These are phyloP conservation scores for Paracyprichromis sp. DNA, from an alignment of 2,113 vertebrate genomes.

Conservation along the genomic window DNA sequence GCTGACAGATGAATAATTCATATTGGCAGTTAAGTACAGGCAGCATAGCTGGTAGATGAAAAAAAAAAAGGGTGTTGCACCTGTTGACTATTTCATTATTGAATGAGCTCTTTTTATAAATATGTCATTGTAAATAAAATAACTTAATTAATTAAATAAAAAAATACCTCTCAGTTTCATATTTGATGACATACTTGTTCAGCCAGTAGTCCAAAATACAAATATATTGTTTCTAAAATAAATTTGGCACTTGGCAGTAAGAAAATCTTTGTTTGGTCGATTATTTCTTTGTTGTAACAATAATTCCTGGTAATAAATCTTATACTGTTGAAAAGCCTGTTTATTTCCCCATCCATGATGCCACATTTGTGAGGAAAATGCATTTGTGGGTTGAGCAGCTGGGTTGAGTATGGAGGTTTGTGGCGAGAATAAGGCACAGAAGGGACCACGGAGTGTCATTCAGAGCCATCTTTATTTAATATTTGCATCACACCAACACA, in stretches of 20 bases:
- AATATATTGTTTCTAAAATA: not conserved
- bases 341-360: not conserved
- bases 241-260: not conserved
- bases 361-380: not conserved
- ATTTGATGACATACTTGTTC: not conserved
- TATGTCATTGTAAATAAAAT: not conserved
- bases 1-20: not conserved
- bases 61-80: not conserved
- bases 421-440: no score
- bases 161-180: not conserved
- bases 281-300: not conserved
- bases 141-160: rapidly evolving
- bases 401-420: not conserved
- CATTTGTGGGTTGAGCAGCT: not conserved
- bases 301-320: not conserved
- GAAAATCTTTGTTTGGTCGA: not conserved
- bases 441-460: no score
- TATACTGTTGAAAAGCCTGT: not conserved
- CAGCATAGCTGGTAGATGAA: not conserved
- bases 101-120: not conserved
- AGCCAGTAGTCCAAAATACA: not conserved
- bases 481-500: no score
- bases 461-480: no score
- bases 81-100: not conserved
- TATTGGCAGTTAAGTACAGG: not conserved